These are phyloP conservation scores for Norana najaformis DNA, from an alignment of 2,888 invertebrate genomes.

Conservation along the genomic window DNA sequence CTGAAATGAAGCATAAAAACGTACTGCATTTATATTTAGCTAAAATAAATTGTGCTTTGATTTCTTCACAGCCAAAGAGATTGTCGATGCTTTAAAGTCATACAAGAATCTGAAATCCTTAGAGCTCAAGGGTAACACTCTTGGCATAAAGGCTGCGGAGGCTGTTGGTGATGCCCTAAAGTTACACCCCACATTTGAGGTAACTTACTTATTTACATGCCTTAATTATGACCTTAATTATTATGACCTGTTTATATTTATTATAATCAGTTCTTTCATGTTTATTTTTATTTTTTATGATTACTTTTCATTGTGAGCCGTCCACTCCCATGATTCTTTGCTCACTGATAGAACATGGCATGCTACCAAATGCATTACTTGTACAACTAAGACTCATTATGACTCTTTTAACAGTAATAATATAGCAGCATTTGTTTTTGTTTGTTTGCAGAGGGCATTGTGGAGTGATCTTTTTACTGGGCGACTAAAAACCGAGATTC, in stretches of 20 bases:
- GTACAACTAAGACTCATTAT: too few relatives aligned
- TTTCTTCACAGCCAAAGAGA: slow-evolving; percentile 60
- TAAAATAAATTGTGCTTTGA: not conserved
- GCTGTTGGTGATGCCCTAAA: slow-evolving; percentile 80
- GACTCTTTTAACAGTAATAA: too few relatives aligned
- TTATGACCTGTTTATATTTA: too few relatives aligned
- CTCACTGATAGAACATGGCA: not conserved
- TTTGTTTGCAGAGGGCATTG: slow-evolving; percentile 70
- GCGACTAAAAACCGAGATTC: slow-evolving; percentile 91
- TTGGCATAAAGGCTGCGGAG: slow-evolving; percentile 85
- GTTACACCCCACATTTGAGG: slow-evolving; percentile 66
- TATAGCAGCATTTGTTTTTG: not conserved
- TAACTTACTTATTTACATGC: not conserved
- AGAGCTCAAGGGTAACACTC: slow-evolving; percentile 86
- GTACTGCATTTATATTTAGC: not conserved
- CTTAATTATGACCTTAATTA: not conserved
- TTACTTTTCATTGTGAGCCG: too few relatives aligned
- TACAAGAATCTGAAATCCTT: slow-evolving; percentile 75
- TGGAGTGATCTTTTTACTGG: slow-evolving; percentile 98
- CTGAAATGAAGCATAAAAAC: too few relatives aligned
- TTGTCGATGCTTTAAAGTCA: slow-evolving; percentile 76
- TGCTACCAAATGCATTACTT: not conserved
- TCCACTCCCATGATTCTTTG: too few relatives aligned
- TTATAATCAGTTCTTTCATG: too few relatives aligned
- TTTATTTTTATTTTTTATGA: too few relatives aligned